Base-by-base conservation (phyloP, 2,888 invertebrate species). In the Dynastes hyllus region DNA sequence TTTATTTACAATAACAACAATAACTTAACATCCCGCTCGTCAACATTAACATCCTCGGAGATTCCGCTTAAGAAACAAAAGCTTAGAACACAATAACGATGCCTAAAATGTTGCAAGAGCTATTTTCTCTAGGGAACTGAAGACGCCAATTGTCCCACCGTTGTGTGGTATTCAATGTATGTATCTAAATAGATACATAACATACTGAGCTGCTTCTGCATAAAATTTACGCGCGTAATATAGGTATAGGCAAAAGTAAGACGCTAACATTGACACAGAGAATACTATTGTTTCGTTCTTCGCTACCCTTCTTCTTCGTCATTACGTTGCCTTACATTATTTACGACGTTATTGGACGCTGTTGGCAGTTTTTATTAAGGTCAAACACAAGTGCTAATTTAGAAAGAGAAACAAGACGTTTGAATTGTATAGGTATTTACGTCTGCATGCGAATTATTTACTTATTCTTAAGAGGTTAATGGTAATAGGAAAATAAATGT, bases 91-190 rank as follows among this genome's bases (percentile, higher is more conserved):
- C 65, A 29, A 65, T 37, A 65, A 65, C 32, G 2, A 65, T 6
- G 13, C 32, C 67, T 70, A 70, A 69, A 27, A 53, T 53, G 69
- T 70, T 70, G 69, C 51, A 70, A 70, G 29, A 51, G 45, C 13
- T 16, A n/a, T 76, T 76, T 76, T 76, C 76, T 65, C 76, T 63
- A 76, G 63, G 76, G 76, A 76, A 76, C 45, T 65, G 51, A 65
- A 65, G 65, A 32, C 63, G 16, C 27, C 63, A 65, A 65, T 63
- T 65, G 76, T 76, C 76, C 40, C 76, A 76, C 76, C 63, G 76
- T 50, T 61, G 37, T 61, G 37, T 45, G 45, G 8, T 45, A 45
- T 11, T 45, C 8, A 5, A 37, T 6, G 37, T 45, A 45, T 8
- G 45, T 61, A 61, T 29, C 61, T 27, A 9, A 61, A 45, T 45